A percentile compares a stretch with the other conserved stretches of the same genome.
These are phyloP conservation scores for Ormia ochracea DNA, from an alignment of 2,888 invertebrate species.

Conservation along the genomic window DNA sequence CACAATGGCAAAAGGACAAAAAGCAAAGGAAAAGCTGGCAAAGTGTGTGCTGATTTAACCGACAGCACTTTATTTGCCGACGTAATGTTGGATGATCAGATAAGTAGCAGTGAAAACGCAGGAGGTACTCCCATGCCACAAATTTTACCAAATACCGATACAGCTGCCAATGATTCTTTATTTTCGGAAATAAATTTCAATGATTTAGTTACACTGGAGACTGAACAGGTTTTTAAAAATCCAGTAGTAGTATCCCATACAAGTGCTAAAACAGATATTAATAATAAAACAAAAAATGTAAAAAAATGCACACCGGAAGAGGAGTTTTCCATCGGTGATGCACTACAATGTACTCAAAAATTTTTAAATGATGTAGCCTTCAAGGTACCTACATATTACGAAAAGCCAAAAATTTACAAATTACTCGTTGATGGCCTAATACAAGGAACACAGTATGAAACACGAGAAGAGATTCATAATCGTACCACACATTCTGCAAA, in stretches of 20 bases:
- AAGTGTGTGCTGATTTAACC: slow-evolving; percentile 47
- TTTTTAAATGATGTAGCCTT: slow-evolving; percentile 72
- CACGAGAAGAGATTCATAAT: slow-evolving; percentile 68
- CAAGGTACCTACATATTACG: slow-evolving; percentile 64
- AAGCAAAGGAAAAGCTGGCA: too few relatives aligned
- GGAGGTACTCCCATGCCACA: slow-evolving; percentile 31
- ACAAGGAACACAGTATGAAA: slow-evolving; percentile 73
- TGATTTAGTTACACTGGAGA: slow-evolving; percentile 19
- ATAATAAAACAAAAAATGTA: slow-evolving; percentile 3
- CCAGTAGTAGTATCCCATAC: neutral
- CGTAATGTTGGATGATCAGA: slow-evolving; percentile 60
- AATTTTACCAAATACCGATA: slow-evolving; percentile 2
- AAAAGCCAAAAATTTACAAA: slow-evolving; percentile 26
- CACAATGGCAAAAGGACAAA: neutral
- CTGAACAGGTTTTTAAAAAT: neutral
- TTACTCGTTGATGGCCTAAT: slow-evolving; percentile 61
- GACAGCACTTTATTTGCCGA: slow-evolving; percentile 70
- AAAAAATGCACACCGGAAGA: slow-evolving; percentile 27
- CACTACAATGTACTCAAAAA: slow-evolving; percentile 72
- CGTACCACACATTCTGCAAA: slow-evolving; percentile 56
- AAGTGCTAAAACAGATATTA: neutral
- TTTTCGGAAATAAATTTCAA: slow-evolving; percentile 68
- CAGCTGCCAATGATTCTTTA: slow-evolving; percentile 62
- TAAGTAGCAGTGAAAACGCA: slow-evolving; percentile 25
- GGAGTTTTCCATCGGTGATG: slow-evolving; percentile 60